Percentiles rank a stretch among this genome's conserved stretches.
Evolutionary conservation across 1,140 invertebrate genomes (phyloP).

Genomic region (Camponotus vicinus): DNA sequence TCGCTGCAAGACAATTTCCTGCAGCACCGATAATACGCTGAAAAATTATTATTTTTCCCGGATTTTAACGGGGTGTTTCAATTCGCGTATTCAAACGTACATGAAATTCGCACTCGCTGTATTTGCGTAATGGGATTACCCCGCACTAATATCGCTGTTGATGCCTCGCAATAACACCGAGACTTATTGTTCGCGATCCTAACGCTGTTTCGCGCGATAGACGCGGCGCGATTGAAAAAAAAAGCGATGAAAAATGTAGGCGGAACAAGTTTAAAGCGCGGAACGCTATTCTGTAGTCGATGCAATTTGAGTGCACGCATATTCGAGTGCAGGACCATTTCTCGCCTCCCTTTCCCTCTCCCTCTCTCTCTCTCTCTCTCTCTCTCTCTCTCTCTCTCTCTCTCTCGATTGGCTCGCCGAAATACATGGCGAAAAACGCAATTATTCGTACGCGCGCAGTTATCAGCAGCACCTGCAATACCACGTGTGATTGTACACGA

Average conservation of each 20-base stretch:
- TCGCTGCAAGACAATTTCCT: constrained; percentile 17
- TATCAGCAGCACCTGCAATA: constrained; percentile 47
- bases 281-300: constrained; percentile 55
- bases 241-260: constrained; percentile 62
- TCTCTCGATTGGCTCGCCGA: constrained; percentile 54
- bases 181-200: constrained; percentile 62
- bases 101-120: constrained; percentile 2
- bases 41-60: constrained; percentile 16
- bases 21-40: not conserved
- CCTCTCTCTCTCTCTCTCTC: constrained; percentile 27
- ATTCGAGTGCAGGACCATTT: constrained; percentile 44
- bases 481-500: constrained; percentile 41
- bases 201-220: constrained; percentile 54
- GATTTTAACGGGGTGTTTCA: constrained; percentile 11
- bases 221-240: constrained; percentile 53
- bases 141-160: constrained; percentile 50
- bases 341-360: constrained; percentile 30
- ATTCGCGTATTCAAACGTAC: constrained; percentile 31
- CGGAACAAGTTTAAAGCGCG: constrained; percentile 60
- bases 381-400: not conserved
- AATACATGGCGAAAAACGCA: constrained; percentile 61
- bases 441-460: constrained; percentile 55
- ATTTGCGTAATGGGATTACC: constrained; percentile 51
- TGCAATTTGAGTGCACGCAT: constrained; percentile 60
- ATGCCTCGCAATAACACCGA: constrained; percentile 55